A percentile compares a stretch with the other conserved stretches of the same genome.
phyloP scores from a whole-genome alignment of 2,888 invertebrate genomes.

The Ennomos erosarius region DNA sequence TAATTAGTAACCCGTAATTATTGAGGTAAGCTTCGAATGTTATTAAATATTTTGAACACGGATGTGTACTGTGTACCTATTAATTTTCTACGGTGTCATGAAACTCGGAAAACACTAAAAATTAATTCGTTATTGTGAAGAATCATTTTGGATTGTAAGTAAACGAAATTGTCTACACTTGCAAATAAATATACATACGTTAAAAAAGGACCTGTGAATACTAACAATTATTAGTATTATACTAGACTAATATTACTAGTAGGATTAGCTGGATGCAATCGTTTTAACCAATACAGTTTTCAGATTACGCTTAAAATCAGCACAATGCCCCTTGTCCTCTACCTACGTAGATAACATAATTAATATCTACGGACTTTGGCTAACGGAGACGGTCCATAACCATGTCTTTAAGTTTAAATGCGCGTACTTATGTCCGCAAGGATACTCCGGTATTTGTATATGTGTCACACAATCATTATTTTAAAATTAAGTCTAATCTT shows the following conservation, averaged over 20 bases:
- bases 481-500: constrained; percentile 77
- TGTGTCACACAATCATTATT: constrained; percentile 73
- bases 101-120: constrained; percentile 21
- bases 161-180: too few relatives aligned
- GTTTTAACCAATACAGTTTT: too few relatives aligned
- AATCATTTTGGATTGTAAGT: too few relatives aligned
- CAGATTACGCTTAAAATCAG: too few relatives aligned
- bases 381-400: constrained; percentile 19
- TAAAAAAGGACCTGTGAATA: too few relatives aligned
- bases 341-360: constrained; percentile 23
- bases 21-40: constrained; percentile 16
- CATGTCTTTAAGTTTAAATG: constrained; percentile 24
- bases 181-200: too few relatives aligned
- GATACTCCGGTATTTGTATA: constrained; percentile 30
- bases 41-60: constrained; percentile 35
- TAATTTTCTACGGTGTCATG: constrained; percentile 25
- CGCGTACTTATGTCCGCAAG: constrained; percentile 30
- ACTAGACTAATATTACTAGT: too few relatives aligned
- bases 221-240: too few relatives aligned
- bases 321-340: not conserved
- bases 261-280: too few relatives aligned
- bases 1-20: constrained; percentile 9
- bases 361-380: constrained; percentile 15
- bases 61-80: constrained; percentile 29
- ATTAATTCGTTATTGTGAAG: too few relatives aligned